These are phyloP conservation scores for Craseonycteris thonglongyai DNA, from an alignment of 2,113 vertebrate genomes.

Conservation along the genomic window DNA sequence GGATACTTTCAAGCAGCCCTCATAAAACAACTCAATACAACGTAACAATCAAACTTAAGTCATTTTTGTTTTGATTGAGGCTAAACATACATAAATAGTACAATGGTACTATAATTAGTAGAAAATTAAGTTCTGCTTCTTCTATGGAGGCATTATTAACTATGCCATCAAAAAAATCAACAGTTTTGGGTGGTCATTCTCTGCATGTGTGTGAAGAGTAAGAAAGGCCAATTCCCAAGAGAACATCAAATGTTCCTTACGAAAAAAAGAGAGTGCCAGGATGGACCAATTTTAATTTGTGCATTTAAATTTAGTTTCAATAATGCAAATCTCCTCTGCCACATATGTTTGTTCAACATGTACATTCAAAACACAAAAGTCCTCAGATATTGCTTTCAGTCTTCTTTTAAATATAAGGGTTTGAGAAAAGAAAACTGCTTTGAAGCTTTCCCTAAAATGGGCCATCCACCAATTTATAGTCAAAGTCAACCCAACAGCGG, in stretches of 20 bases:
- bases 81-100: background rate
- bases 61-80: background rate
- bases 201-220: background rate
- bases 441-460: background rate
- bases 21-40: background rate
- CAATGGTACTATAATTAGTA: background rate
- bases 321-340: background rate
- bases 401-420: background rate
- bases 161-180: background rate
- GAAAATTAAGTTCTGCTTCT: background rate
- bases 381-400: background rate
- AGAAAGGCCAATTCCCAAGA: background rate
- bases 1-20: too few relatives aligned
- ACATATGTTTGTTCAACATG: background rate
- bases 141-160: background rate
- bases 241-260: background rate
- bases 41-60: background rate
- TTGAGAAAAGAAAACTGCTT: background rate
- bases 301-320: background rate
- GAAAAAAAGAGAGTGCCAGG: accelerated
- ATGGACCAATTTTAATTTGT: background rate
- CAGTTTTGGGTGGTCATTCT: background rate
- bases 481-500: background rate
- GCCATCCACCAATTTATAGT: background rate
- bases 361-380: background rate